Base-by-base conservation (phyloP, 2,797 vertebrate species). In the Ispidina picta region DNA sequence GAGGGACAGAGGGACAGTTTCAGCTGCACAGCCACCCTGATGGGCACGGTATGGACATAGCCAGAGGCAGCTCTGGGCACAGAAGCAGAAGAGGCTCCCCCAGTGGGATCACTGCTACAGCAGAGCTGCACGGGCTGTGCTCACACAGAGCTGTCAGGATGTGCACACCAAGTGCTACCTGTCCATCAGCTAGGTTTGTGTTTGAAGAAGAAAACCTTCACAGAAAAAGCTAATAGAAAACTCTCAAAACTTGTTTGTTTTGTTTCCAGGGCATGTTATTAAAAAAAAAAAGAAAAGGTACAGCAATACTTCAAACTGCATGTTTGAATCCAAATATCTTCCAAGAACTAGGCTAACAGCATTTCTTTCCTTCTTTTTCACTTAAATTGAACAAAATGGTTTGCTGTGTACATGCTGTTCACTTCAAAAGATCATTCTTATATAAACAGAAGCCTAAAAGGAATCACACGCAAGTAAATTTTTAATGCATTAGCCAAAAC, bases 371-470 rank as follows among this genome's bases (percentile, higher is more conserved):
- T 87, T 89, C 60, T 88, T 81, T 92, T 88, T 64, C 39, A 84
- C 77, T 86, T 87, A 88, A 93, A 94, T 81, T 35, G 79, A 85
- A 81, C 63, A 74, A 86, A 88, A 88, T 60, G 8, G 64, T 63
- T 92, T 77, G 70, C 62, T 92, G 77, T 12, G 4, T 84, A 41
- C 56, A 48, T 51, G 49, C n/a, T 93, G 73, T 46, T 96, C 72
- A 88, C 92, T 92, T 95, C 94, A 93, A 94, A 91, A 79, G 56
- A 83, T 33, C 23, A 81, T 70, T 89, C 59, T 75, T 92, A 89
- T 93, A 88, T 83, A 83, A 94, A 95, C 84, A 86, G 41, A 49
- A 94, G 22, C 75, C 55, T 73, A 64, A 60, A 54, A 89, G 21
- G 74, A 85, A 72, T 85, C 39, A 74, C 46, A 59, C 16, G 46